phyloP scores from a whole-genome alignment of 2,888 invertebrate species.

The Diachrysia chrysitis region DNA sequence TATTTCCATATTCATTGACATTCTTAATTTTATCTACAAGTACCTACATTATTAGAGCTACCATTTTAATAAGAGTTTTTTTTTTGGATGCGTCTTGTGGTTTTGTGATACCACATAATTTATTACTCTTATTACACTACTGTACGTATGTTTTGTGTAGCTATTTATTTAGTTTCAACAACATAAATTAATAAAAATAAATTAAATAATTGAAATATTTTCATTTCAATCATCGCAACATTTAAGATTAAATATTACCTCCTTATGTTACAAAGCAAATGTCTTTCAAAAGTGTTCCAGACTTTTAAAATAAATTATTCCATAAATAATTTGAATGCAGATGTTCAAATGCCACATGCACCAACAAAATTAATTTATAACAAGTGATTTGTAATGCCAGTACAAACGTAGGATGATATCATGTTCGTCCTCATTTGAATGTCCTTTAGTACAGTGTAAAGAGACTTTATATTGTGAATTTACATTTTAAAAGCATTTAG shows the following conservation, averaged over 20 bases:
- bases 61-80: too few species aligned
- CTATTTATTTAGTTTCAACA: too few species aligned
- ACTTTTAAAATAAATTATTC: not conserved
- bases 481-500: conserved; percentile 40
- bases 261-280: not conserved
- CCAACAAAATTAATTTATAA: conserved; percentile 20
- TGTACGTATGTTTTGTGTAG: too few species aligned
- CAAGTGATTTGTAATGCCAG: conserved; percentile 38
- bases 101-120: too few species aligned
- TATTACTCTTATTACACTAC: too few species aligned
- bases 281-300: not conserved
- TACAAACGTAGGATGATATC: conserved; percentile 42
- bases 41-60: too few species aligned
- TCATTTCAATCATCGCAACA: not conserved
- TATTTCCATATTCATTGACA: too few species aligned
- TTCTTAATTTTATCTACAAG: too few species aligned
- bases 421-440: conserved; percentile 31
- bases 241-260: not conserved
- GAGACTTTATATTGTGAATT: conserved; percentile 41
- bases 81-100: too few species aligned
- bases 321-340: conserved; percentile 9
- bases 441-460: conserved; percentile 37
- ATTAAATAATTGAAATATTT: too few species aligned
- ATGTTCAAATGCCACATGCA: conserved; percentile 13
- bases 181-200: too few species aligned